Evolutionary conservation across 2,113 vertebrate species (phyloP), one percentile per base, ranked within the genome.

Genomic region (Aphyosemion australe): DNA sequence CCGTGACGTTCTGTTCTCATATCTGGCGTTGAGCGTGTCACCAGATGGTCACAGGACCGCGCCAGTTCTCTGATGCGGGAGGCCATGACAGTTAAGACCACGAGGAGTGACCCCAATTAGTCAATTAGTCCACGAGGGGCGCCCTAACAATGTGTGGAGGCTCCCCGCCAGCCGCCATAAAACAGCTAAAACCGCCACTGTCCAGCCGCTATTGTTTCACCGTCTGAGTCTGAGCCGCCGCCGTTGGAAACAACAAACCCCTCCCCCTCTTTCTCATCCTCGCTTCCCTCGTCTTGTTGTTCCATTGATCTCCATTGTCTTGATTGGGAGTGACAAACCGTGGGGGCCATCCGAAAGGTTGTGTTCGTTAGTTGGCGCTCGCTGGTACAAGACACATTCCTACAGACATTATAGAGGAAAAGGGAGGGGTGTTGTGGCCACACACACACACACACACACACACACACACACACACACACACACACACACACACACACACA

Each of bases 311-410:
- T 80, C 72, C 67, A 49, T 74, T 66, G 74, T 81, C 59, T 63
- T 89, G 84, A 89, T 86, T 84, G 79, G 82, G 65, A 74, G 49
- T 74, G 87, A 90, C 89, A 87, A 81, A 84, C 83, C 39, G 41
- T 9, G 48, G 62, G 81, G 75, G 72, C 60, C 72, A n/a, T 59
- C 63, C 62, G 50, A 84, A 85, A 83, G 87, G 89, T 84, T 84
- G 76, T 34, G 31, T 87, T 87, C 69, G 61, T 90, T 89, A 87
- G 79, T 57, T 56, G 65, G 21, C 41, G 37, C 50, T 73, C 32
- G 52, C 66, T 56, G 74, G 79, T 79, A 77, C 69, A 53, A 54
- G 70, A 62, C 41, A 51, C 80, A 84, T 86, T 86, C 73, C 72
- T 67, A 1, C 49, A 74, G 79, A 86, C 41, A 47, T 61, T 66